Conservation (phyloP, 2,113 vertebrate genomes). For the Ctenodactylus gundi region DNA sequence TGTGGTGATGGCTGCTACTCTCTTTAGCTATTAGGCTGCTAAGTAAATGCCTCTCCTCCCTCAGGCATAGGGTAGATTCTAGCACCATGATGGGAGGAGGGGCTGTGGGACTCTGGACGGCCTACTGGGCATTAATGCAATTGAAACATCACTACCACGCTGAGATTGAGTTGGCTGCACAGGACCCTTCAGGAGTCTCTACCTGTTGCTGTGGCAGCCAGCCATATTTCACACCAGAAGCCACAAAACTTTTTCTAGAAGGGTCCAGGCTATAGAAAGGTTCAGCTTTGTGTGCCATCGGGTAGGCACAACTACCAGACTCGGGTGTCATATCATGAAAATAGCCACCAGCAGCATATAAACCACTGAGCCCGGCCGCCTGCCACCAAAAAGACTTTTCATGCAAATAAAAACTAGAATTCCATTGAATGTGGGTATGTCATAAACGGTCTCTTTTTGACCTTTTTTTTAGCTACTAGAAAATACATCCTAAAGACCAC, state of each 20-base stretch:
- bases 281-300: neutral
- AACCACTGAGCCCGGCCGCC: neutral
- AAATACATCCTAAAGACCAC: neutral
- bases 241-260: neutral
- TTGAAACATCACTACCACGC: neutral
- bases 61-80: neutral
- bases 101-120: neutral
- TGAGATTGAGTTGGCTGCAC: neutral
- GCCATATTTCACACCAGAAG: neutral
- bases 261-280: neutral
- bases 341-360: neutral
- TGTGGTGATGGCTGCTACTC: neutral
- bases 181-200: neutral
- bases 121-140: neutral
- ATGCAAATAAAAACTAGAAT: neutral
- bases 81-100: too few relatives aligned
- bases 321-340: neutral
- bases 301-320: neutral
- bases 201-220: neutral
- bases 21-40: neutral
- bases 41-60: neutral
- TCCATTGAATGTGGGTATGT: neutral
- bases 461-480: neutral
- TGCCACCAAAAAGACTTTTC: neutral
- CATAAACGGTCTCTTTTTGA: neutral